Evolutionary conservation across 2,888 invertebrate species (phyloP), one percentile per base, ranked within the genome.

Genomic region (Apomyelois bistriatella): DNA sequence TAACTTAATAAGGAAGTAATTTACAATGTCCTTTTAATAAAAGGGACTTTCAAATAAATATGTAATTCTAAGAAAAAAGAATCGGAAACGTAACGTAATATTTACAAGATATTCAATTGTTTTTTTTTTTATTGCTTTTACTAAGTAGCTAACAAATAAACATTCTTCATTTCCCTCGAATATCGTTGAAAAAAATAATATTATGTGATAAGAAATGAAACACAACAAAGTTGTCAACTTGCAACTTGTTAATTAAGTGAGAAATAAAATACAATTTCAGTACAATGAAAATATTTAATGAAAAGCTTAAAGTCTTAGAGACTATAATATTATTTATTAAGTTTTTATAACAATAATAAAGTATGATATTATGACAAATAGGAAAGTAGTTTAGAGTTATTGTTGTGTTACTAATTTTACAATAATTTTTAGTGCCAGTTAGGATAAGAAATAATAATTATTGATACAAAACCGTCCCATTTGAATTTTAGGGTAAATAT

Each of bases 231-330:
- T 43, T 43, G 17, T 41, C 10, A 41, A 17, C 10, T 35, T 35
- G 15, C 32, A 4, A 10, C 16, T 16, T 5, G 3, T 30, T 32
- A 28, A 9, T 46, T 32, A 12, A 32, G 30, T 43, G 15, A 46
- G 16, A 32, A 46, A 46, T 12, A 30, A 30, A 30, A 42, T 22
- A 7, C 3, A 12, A 32, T 28, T 46, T 46, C 10, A 50, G 49
- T 50, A 50, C 49, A 50, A 50, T 15, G 32, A 16, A 32, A 35
- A 15, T 28, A 13, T 43, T 37, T 13, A 32, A 40, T 17, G 9
- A 22, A 22, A 22, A 22, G 2, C 22, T 22, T 22, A 22, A 22
- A 22, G 49, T 49, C 49, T 38, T 12, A 30, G 38, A 15, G 49
- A 50, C 40, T 15, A 32, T 49, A 41, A 41, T 40, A 15, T 16